Conservation (phyloP, 23 tunicate species). For the Trididemnum nubilum region DNA sequence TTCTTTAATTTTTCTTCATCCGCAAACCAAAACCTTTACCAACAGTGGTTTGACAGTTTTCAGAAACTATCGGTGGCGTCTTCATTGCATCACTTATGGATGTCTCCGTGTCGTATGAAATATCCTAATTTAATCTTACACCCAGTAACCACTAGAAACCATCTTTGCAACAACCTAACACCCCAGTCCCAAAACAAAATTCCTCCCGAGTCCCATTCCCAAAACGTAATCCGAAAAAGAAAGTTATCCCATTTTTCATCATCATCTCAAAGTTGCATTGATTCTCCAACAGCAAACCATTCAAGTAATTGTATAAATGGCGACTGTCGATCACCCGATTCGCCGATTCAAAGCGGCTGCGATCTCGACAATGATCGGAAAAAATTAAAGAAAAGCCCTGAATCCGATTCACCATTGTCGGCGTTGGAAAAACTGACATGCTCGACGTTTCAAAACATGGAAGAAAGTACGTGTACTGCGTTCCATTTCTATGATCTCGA, state of each 20-base stretch:
- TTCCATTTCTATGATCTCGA: no score
- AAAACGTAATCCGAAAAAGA: neutral
- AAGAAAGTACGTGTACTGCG: conserved; percentile 49
- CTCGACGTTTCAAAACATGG: conserved; percentile 55
- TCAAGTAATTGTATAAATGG: neutral
- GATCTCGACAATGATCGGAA: neutral
- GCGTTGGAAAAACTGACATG: conserved; percentile 84
- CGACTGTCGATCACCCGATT: neutral
- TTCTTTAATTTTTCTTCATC: neutral
- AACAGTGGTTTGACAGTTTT: conserved; percentile 46
- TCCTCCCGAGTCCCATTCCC: neutral
- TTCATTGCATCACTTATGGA: conserved; percentile 30
- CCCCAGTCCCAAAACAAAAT: no score
- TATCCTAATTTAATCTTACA: no score
- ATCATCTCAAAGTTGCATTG: neutral
- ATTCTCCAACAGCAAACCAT: no score
- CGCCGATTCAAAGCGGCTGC: neutral
- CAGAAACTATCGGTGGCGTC: conserved; percentile 22
- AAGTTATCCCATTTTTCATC: neutral
- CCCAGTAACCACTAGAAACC: no score
- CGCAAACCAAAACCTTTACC: conserved; percentile 6
- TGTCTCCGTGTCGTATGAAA: conserved; percentile 6
- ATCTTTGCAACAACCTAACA: no score
- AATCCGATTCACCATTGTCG: conserved; percentile 59
- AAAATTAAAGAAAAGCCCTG: no score